Evolutionary conservation across 1,140 invertebrate genomes (phyloP), one percentile per base, ranked within the genome.

Genomic region (Drosophila kanapiae): DNA sequence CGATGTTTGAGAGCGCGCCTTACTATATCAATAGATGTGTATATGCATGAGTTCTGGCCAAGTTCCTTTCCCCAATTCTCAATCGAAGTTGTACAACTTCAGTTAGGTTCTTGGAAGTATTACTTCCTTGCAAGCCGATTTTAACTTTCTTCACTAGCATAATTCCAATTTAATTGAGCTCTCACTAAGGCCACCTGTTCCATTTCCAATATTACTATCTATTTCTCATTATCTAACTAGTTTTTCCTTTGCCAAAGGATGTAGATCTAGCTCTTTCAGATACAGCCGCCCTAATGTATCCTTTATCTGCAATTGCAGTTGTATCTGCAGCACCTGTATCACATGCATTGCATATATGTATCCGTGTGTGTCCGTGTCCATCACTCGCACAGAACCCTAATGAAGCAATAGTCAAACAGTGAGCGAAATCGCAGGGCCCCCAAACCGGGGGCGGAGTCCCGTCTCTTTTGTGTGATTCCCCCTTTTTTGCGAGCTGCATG

Each of bases 371-470:
- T 16, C 13, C 29, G 3, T 43, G 62, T 62, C 62, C 56, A 43
- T 62, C 62, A 27, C 56, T 33, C 23, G 37, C 56, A 43, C n/a
- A 27, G 58, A 27, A 62, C 62, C 62, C 62, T 65, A 65, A 65
- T 65, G 62, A 62, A 65, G 62, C 57, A 62, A 65, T 62, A 62
- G 62, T 63, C 62, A 43, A 62, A 65, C 38, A 61, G 29, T 62
- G 27, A 33, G 18, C n/a, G n/a, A n/a, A n/a, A n/a, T n/a, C n/a
- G n/a, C n/a, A n/a, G n/a, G n/a, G n/a, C 10, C 14, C 57, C 29
- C 59, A 16, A 62, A 61, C 62, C 31, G 57, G 40, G 61, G 61
- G 53, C 31, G 1, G 13, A 60, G 40, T 42, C 29, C 38, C 13
- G 37, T 27, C 29, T 27, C 58, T 35, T 65, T 65, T 65, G 57